Base-by-base conservation (phyloP, 2,113 vertebrate genomes). In the Apaloderma vittatum region DNA sequence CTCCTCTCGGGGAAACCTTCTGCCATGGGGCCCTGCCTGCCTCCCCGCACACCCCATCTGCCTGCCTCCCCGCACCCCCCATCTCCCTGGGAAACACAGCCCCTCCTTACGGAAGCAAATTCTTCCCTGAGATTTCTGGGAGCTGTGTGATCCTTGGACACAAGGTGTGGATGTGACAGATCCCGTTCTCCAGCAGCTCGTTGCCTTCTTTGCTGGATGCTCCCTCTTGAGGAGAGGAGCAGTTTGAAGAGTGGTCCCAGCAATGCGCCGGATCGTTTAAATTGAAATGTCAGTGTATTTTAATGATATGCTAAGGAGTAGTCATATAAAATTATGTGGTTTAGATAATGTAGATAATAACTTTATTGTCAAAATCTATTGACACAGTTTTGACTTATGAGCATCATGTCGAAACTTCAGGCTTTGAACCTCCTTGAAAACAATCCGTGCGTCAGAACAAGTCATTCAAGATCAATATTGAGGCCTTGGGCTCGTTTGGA, bases 361-460 rank as follows among this genome's bases (percentile, higher is more conserved):
- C 88, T 45, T 79, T 68, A 73, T 93, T 83, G 93, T 93, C 84
- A 96, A 96, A 97, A 82, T 57, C 16, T 87, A 92, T 89, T 94
- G 79, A 72, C 32, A 89, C 21, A 88, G 67, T 89, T 91, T 70
- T 45, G 52, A 52, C 36, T 93, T 87, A 77, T 59, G 72, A 94
- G 67, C 81, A 10, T 86, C 49, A 23, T 32, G 55, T 84, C 1
- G 1, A 86, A 94, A 85, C 67, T 74, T 59, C 59, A 73, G 54
- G 68, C 51, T 84, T 84, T 91, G 57, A 93, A 57, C 63, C 34
- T 40, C 37, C 22, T 83, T 29, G 23, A 15, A 27, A 70, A 55
- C 32, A 85, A 21, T 2, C 18, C 2, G 37, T 14, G 80, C 57
- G 55, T 22, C 76, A 62, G 68, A 88, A 74, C 48, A 21, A 71